These are phyloP conservation scores for Myrmophylax atrothorax DNA, from an alignment of 2,113 vertebrate species.

Conservation along the genomic window DNA sequence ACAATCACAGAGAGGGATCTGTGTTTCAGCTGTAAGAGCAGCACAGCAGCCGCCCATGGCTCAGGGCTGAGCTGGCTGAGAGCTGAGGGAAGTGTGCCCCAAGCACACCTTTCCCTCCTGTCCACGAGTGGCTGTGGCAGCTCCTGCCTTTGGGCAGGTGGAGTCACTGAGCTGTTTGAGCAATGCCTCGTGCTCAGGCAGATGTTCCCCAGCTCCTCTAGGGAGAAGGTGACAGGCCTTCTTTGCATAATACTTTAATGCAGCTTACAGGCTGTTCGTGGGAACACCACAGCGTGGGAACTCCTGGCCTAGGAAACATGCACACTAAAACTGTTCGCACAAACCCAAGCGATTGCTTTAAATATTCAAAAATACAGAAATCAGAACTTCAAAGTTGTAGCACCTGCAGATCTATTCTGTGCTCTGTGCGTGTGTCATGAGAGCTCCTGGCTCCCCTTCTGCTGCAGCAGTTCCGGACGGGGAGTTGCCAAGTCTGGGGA, in stretches of 20 bases:
- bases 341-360: background rate
- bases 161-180: background rate
- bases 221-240: background rate
- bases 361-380: conserved; percentile 24
- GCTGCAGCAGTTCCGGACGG: background rate
- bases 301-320: background rate
- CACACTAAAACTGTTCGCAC: background rate
- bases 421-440: background rate
- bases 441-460: background rate
- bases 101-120: background rate
- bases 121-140: background rate
- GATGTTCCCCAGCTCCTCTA: background rate
- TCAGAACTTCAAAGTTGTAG: conserved; percentile 14
- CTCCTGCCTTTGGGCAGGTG: background rate
- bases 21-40: background rate
- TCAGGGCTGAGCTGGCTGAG: background rate
- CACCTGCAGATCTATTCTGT: background rate
- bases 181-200: background rate
- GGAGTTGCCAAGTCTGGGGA: background rate
- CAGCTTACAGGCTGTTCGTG: conserved; percentile 21
- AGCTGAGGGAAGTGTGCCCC: background rate
- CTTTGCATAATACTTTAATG: conserved; percentile 53
- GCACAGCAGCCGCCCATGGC: background rate
- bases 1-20: background rate
- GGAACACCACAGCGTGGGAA: conserved; percentile 37